Evolutionary conservation across 2,888 invertebrate species (phyloP), one percentile per base, ranked within the genome.

Genomic region (Tetropium fuscum): DNA sequence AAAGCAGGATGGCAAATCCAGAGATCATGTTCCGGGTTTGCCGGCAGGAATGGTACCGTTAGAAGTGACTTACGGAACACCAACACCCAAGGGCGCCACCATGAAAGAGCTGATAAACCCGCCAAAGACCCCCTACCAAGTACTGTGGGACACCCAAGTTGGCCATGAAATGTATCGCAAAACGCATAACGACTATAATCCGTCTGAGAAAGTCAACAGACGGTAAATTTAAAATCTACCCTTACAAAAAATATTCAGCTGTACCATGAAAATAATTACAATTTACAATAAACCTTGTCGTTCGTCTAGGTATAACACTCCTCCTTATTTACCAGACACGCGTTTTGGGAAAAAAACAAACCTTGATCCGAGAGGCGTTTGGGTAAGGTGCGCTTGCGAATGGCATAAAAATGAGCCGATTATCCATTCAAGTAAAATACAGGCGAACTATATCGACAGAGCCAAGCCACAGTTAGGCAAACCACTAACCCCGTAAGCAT

Each of bases 311-410:
- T n/a, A n/a, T n/a, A n/a, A n/a, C n/a, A n/a, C n/a, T n/a, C n/a
- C n/a, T n/a, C n/a, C n/a, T n/a, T 87, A 74, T 68, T 73, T 82
- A 41, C 74, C 81, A 2, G 74, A 84, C 38, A 70, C 82, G 41
- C 81, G 83, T 1, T 87, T 77, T 68, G 87, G 87, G 0, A 69
- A 80, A 59, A 80, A 79, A 66, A 81, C 81, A 1, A 74, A 72
- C 38, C 77, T 80, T 16, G 86, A 86, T 70, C 82, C 82, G 55
- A 77, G 84, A 61, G 86, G 86, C 8, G 81, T 75, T 19, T 81
- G 83, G 70, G 83, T 81, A n/a, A 80, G 74, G 68, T 85, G 85
- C 68, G 73, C 73, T n/a, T 71, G 73, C 40, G 58, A 67, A 69
- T 69, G 86, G 85, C 55, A 82, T 69, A 62, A 76, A 15, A 78